Base-by-base conservation (phyloP, 1,140 invertebrate genomes). In the Halictus rubicundus region DNA sequence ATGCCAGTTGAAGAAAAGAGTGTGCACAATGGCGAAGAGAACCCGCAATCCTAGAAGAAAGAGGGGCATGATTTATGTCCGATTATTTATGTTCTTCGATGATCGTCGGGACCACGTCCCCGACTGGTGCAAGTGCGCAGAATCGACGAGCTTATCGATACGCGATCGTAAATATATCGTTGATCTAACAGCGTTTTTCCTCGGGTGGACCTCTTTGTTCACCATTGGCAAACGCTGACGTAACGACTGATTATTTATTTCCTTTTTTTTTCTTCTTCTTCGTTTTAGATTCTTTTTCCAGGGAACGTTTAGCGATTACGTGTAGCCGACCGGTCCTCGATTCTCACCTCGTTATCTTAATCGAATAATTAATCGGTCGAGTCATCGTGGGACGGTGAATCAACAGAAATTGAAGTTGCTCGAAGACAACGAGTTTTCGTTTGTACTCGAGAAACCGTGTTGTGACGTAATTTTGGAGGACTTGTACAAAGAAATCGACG, bases 141-240 rank as follows among this genome's bases (percentile, higher is more conserved):
- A 77, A 84, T 81, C 59, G 59, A 75, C 68, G 78, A 54, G 49
- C 57, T 73, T 85, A 85, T 85, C 83, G 82, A 10, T 69, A 84
- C 78, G 74, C 83, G 78, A 85, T 85, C 83, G 68, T 27, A 54
- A 68, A 84, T 80, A 60, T 66, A 84, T 79, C 65, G 59, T 79
- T 70, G 71, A 78, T 80, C 72, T 61, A 59, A 32, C 82, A 54
- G 59, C 61, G 25, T 57, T 65, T 54, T 64, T 57, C 60, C 49
- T 16, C 60, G 21, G 0, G 19, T 52, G 21, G 65, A 37, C 19
- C 61, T 39, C 37, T 21, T 1, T 39, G 25, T 21, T 16, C 59
- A 7, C 23, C 63, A 21, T 5, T 16, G 19, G 60, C 25, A 14
- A 14, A 14, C 16, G 57, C 46, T 84, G 76, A 39, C 83, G 78